Evolutionary conservation across 2,113 vertebrate species (phyloP), one percentile per base, ranked within the genome.

Genomic region (Gopherus flavomarginatus): DNA sequence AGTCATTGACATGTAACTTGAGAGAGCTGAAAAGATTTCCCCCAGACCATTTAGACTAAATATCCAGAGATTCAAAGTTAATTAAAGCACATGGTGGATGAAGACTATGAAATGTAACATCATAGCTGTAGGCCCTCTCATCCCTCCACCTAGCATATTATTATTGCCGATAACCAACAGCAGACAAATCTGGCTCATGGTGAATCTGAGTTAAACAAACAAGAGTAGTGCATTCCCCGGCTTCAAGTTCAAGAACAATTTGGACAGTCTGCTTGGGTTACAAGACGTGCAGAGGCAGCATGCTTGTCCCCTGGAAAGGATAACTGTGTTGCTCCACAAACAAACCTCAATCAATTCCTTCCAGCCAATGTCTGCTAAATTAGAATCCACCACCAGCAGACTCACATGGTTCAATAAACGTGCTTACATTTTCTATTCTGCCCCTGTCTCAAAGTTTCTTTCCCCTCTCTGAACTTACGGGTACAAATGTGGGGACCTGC

Each of bases 141-240:
- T 12, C 1, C 0, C 44, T 52, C 26, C 10, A 16, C 16, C 0
- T 0, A 29, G 14, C 4, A 13, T 0, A 0, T 3, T 49, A n/a
- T 6, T 21, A 79, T 83, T 44, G 22, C 44, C 44, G 29, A 49
- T 42, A 29, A 42, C 31, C 26, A 53, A 5, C 27, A 77, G 38
- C 72, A 77, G 72, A 44, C 22, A 77, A 77, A 77, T 77, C 24
- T 77, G 72, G 21, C 72, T 44, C 72, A 42, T n/a, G 9, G 11
- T 26, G 42, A 44, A 77, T 26, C 72, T 77, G 38, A 77, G n/a
- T 75, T 75, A 65, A 65, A 65, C 13, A 22, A 75, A 35, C 1
- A 47, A 59, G n/a, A 54, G 19, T 29, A 83, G 19, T 0, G 0
- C 24, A 21, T 4, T 75, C 26, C 26, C 72, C 50, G 31, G 21